These are phyloP conservation scores for Hydrozoanthus tunicans DNA, from an alignment of 64 coral and sea anemone species.

Conservation along the genomic window DNA sequence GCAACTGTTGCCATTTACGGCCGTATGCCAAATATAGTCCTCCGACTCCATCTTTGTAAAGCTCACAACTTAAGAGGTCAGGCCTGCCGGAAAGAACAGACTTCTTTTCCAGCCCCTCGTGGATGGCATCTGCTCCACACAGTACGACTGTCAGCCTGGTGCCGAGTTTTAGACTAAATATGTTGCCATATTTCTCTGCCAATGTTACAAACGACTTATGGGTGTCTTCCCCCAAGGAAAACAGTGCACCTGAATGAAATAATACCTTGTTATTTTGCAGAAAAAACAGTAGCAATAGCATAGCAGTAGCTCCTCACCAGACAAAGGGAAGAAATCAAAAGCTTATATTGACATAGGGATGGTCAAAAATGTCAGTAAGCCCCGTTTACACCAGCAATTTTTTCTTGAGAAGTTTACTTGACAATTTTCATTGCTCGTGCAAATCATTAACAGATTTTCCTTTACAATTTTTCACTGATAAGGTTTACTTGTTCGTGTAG, in stretches of 20 bases:
- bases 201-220: conserved; percentile 59
- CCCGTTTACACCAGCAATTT: no score
- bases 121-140: conserved; percentile 56
- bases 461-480: no score
- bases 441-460: no score
- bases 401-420: no score
- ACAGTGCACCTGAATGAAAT: conserved; percentile 54
- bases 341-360: no score
- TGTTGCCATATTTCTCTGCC: conserved; percentile 66
- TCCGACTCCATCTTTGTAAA: not conserved
- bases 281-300: no score
- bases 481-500: no score
- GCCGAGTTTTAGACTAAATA: conserved; percentile 73
- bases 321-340: no score
- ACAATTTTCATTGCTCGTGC: no score
- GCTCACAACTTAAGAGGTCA: conserved; percentile 21
- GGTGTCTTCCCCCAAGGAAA: conserved; percentile 53
- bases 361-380: no score
- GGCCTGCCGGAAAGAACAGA: conserved; percentile 72
- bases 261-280: no score
- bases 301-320: no score
- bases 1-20: not conserved
- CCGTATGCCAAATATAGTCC: not conserved
- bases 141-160: conserved; percentile 62
- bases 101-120: conserved; percentile 63